phyloP scores from a whole-genome alignment of 2,113 vertebrate species.

The Dascyllus trimaculatus region DNA sequence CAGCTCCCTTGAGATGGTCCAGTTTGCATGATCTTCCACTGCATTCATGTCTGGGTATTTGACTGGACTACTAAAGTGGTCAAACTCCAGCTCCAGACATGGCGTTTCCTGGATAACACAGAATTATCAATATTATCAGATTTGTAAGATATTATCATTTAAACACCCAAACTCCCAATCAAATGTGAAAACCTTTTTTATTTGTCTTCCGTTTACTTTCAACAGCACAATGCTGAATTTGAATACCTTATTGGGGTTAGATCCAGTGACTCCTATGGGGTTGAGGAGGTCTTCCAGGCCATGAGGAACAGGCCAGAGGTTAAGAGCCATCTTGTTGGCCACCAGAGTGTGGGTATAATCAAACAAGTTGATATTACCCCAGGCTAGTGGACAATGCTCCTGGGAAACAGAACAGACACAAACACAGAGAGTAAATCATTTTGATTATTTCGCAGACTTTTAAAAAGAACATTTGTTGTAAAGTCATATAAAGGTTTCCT shows the following conservation, averaged over 20 bases:
- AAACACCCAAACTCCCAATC: background rate
- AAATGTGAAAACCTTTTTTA: background rate
- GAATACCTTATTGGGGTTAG: slow-evolving; percentile 96
- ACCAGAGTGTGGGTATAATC: slow-evolving; percentile 98
- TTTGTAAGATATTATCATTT: background rate
- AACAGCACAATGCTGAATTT: background rate
- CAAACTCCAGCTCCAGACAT: slow-evolving; percentile 97
- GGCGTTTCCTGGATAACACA: slow-evolving; percentile 92
- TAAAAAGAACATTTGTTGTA: background rate
- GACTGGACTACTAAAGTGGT: slow-evolving; percentile 95
- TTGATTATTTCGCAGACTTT: background rate
- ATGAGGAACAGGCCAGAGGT: slow-evolving; percentile 98
- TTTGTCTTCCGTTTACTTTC: background rate
- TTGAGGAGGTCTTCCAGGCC: slow-evolving; percentile 97
- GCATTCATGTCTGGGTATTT: slow-evolving; percentile 97
- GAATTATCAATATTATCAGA: slow-evolving; percentile 6
- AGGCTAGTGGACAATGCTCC: slow-evolving; percentile 92
- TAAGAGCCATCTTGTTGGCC: slow-evolving; percentile 98
- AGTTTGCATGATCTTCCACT: slow-evolving; percentile 96
- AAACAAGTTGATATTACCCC: slow-evolving; percentile 98
- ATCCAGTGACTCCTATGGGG: slow-evolving; percentile 97
- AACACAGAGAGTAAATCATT: background rate
- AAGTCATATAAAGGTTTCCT: background rate
- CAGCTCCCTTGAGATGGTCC: slow-evolving; percentile 95
- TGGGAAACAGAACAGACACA: slow-evolving; percentile 31